Evolutionary conservation across 35 echinoderm and acorn worm species (phyloP), one percentile per base, ranked within the genome.

Genomic region (Amphiura filiformis): DNA sequence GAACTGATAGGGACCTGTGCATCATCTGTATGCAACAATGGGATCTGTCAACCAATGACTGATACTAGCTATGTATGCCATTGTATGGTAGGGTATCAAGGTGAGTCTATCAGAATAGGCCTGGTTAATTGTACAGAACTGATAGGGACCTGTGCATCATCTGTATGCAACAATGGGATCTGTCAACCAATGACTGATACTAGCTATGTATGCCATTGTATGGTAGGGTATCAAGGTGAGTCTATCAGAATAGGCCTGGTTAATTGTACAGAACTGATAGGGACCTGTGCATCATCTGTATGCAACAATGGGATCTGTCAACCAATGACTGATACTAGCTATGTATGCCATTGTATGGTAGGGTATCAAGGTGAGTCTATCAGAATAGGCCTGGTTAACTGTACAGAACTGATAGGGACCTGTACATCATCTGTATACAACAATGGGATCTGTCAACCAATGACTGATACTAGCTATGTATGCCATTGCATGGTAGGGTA

Each of bases 61-160:
- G 44, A 52, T 52, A 20, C 44, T 34, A 80, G 15, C n/a, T 80
- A 34, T 36, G 36, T 34, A 18, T 86, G 84, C 75, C 30, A 61
- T 14, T 86, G 84, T 76, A 65, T 75, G 17, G 22, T 36, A 36
- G 84, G 84, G 11, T 31, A 31, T 77, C 75, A 77, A 77, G 34
- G 34, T 31, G 28, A 11, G 44, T 7, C 20, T 52, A 11, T 7
- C 44, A 7, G 7, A 20, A 11, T 52, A 20, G 44, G 7, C 20
- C 44, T 20, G 28, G 34, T 7, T 7, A 52, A 20, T 7, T 7
- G 44, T 7, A 52, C 7, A 20, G 44, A 52, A 20, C 5, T 7
- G 26, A 77, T 31, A 77, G 26, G 34, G 28, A 77, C 34, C 5
- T 77, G 26, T 20, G 20, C 75, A 30, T 31, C 34, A 5, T 28